Percentiles rank a stretch among this genome's conserved stretches.
Evolutionary conservation across 1,140 invertebrate genomes (phyloP).

Genomic region (Magallana angulata): DNA sequence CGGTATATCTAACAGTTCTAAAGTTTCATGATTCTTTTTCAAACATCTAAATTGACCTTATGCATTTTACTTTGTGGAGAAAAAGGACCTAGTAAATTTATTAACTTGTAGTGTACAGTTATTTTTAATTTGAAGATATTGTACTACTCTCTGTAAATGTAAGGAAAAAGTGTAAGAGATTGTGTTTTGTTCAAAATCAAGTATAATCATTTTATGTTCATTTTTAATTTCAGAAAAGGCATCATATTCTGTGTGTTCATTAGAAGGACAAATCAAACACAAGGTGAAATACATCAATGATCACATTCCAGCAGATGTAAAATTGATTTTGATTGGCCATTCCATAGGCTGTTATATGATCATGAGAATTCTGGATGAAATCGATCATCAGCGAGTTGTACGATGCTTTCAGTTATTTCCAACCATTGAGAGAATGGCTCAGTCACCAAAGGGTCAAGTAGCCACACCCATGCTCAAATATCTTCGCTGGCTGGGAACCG

Average conservation of each 20-base stretch:
- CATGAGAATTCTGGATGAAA: conserved; percentile 85
- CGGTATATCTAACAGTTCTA: too few relatives aligned
- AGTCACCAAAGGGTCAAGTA: conserved; percentile 85
- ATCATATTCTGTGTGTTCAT: conserved; percentile 82
- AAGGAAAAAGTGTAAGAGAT: too few relatives aligned
- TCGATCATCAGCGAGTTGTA: conserved; percentile 65
- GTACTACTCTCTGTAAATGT: too few relatives aligned
- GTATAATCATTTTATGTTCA: background rate
- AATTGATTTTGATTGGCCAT: conserved; percentile 88
- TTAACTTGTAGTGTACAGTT: too few relatives aligned
- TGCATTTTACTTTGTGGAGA: too few relatives aligned
- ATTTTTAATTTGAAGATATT: too few relatives aligned
- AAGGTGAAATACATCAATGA: conserved; percentile 88
- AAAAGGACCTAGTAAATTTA: too few relatives aligned
- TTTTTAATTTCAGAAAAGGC: conserved; percentile 62
- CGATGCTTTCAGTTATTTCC: conserved; percentile 87
- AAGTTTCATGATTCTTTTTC: too few relatives aligned
- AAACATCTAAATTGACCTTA: too few relatives aligned
- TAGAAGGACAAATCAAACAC: conserved; percentile 89
- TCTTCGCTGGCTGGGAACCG: conserved; percentile 81
- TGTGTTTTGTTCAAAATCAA: background rate
- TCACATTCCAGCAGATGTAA: conserved; percentile 83
- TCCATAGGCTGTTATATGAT: conserved; percentile 91
- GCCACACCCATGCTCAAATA: conserved; percentile 80
- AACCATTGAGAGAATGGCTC: conserved; percentile 88